Base-by-base conservation (phyloP, 2,888 invertebrate genomes). In the Cheilosia urbana region DNA sequence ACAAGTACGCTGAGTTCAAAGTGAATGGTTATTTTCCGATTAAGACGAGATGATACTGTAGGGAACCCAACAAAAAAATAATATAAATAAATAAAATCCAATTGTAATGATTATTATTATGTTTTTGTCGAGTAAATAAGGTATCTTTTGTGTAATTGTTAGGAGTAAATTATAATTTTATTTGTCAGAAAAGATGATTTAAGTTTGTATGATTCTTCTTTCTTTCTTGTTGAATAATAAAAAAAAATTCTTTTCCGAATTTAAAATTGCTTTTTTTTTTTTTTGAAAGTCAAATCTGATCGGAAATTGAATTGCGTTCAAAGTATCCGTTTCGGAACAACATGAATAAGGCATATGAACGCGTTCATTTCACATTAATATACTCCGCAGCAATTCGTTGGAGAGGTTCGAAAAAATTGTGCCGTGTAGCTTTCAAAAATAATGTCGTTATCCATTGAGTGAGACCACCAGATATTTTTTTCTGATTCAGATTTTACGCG, bases 21-120 rank as follows among this genome's bases (percentile, higher is more conserved):
- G n/a, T 9, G 17, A n/a, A 47, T 72, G 30, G 45, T 68, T 71
- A 30, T 58, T 77, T 71, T 47, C 57, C 53, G 34, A 62, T 62
- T 65, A 75, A 60, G 75, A 82, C 47, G 68, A 40, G 17, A 72
- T 63, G 4, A 47, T 65, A 75, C 65, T 69, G 75, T 80, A 80
- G 65, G 75, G 40, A 75, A 60, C 68, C 80, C 68, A 84, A 80
- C 55, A 78, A 62, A 57, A 53, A 71, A 72, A 79, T 62, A 73
- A 79, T 40, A 55, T 19, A 68, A 68, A 51, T 51, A 65, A 68
- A 75, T 51, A 21, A 79, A 83, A 37, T 27, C 53, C 65, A 80
- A 80, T 71, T 66, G 65, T 65, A 80, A 69, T 75, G 69, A 40
- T 49, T 21, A 51, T 51, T 51, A 51, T 69, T 60, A 15, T 63